Evolutionary conservation across 2,113 vertebrate species (phyloP).

Genomic region (Tragelaphus scriptus): DNA sequence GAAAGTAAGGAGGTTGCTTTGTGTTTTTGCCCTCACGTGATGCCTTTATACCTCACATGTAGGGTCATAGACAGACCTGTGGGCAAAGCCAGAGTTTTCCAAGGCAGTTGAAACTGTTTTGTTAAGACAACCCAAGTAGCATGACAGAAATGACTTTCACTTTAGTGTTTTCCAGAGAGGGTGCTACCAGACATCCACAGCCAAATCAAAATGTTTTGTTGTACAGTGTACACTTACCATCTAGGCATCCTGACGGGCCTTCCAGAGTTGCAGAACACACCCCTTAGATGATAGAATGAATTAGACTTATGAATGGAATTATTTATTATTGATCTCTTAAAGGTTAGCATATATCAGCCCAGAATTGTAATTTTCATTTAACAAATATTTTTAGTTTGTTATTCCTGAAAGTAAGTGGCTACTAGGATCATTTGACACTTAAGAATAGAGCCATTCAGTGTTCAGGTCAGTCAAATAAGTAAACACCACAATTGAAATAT

Average conservation of each 20-base stretch:
- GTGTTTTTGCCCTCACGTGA: neutral
- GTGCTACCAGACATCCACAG: neutral
- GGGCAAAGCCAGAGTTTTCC: neutral
- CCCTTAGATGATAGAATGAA: neutral
- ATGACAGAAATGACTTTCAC: neutral
- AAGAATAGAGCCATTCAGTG: neutral
- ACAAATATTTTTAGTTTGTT: neutral
- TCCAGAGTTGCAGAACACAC: neutral
- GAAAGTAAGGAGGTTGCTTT: neutral
- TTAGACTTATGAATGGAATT: neutral
- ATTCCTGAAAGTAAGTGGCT: neutral
- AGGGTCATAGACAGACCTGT: neutral
- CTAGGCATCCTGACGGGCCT: fast-evolving
- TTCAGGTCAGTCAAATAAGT: neutral
- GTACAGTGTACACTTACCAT: neutral
- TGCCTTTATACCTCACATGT: neutral
- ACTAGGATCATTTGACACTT: neutral
- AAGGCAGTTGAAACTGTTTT: neutral
- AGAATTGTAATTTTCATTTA: neutral
- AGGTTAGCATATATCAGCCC: neutral
- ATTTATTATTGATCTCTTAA: neutral
- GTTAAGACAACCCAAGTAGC: neutral
- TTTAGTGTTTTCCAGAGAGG: neutral
- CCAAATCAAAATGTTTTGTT: neutral
- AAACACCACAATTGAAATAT: neutral